phyloP scores from a whole-genome alignment of 2,888 invertebrate genomes.

The Omphaloscelis lunosa region DNA sequence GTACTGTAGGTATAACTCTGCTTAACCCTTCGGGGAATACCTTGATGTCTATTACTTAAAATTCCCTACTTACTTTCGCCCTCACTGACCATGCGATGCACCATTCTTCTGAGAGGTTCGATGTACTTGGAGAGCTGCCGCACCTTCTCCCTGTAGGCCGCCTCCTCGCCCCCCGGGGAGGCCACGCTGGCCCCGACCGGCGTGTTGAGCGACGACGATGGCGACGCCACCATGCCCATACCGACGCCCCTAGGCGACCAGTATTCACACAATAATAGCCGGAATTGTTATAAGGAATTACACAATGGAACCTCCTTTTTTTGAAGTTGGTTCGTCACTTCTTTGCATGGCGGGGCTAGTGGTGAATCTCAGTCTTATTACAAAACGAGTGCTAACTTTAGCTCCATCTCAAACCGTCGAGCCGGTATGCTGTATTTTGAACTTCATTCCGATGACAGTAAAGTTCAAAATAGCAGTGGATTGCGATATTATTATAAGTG shows the following conservation, averaged over 20 bases:
- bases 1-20: background rate
- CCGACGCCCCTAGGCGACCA: conserved; percentile 77
- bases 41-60: background rate
- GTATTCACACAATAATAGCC: conserved; percentile 50
- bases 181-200: conserved; percentile 90
- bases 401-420: background rate
- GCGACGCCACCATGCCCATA: conserved; percentile 92
- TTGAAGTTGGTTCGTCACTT: background rate
- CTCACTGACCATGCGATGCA: conserved; percentile 96
- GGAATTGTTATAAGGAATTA: conserved; percentile 38
- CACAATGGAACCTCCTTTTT: conserved; percentile 5
- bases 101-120: conserved; percentile 97
- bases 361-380: background rate
- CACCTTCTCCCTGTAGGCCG: conserved; percentile 97
- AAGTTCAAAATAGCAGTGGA: background rate
- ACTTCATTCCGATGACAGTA: background rate
- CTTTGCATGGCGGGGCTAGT: background rate
- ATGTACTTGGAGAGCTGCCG: conserved; percentile 98
- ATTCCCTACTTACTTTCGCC: conserved; percentile 90
- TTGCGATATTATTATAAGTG: background rate
- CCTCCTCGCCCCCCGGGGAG: conserved; percentile 93
- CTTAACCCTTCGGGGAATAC: background rate
- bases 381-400: background rate
- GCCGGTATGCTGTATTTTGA: background rate
- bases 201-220: conserved; percentile 95